Evolutionary conservation across 2,797 vertebrate species (phyloP), one percentile per base, ranked within the genome.

Genomic region (Sebastes minor): DNA sequence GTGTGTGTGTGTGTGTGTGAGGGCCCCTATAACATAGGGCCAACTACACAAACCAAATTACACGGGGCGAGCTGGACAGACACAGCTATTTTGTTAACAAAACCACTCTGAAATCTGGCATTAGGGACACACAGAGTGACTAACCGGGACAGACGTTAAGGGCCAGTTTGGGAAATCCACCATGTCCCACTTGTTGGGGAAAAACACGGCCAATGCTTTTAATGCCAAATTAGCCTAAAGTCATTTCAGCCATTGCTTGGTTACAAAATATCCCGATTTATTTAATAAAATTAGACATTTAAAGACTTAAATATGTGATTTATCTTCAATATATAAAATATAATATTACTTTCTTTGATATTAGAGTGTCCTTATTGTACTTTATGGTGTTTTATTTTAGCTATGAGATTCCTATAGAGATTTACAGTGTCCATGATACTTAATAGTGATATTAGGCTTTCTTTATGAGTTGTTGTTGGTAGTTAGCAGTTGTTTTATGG

Each of bases 41-140:
- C 82, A 65, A 59, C 90, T 76, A 94, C 89, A 95, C 91, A 93
- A 86, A 90, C 92, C 89, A 90, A 94, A 95, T 95, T 94, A 95
- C 94, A 94, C 90, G 93, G 94, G 92, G 92, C 77, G 84, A 92
- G 91, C 83, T 86, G 94, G 89, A 93, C 92, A 76, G 94, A 94
- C 95, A 95, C 93, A 95, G 94, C 85, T 82, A 94, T 95, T 94
- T 93, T 81, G 90, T 88, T 92, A 86, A 95, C 94, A 96, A 95
- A 96, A 94, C 91, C 83, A 67, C 72, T 81, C 84, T 90, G 92
- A 94, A 94, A 94, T 89, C 33, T 90, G 86, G 90, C 92, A 87
- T 94, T 88, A 90, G 83, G 66, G 84, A 86, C 90, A 84, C 89
- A 78, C 60, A 88, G 67, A 86, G 89, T 66, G 84, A 87, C 89